A percentile compares a stretch with the other conserved stretches of the same genome.
Conservation (phyloP, 92 coral and sea anemone genomes). For the Diadumene lineata region DNA sequence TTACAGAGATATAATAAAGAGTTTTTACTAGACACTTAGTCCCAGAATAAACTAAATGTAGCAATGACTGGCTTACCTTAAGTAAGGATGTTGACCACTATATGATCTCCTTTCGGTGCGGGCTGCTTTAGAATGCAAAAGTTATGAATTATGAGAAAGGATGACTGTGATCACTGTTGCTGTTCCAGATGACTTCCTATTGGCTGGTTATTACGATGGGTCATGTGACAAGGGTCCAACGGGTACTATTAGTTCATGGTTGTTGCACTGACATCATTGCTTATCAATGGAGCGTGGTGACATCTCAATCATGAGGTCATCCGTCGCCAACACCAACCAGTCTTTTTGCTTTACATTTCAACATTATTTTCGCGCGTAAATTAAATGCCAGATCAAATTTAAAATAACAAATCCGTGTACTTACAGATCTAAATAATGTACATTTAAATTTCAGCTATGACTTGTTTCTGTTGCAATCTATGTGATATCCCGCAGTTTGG, state of each 20-base stretch:
- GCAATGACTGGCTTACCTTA: conserved; percentile 61
- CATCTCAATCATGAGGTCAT: conserved; percentile 42
- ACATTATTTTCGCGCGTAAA: background rate
- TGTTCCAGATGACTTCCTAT: conserved; percentile 28
- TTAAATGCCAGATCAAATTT: background rate
- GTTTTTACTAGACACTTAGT: background rate
- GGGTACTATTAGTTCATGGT: conserved; percentile 50
- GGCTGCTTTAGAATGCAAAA: conserved; percentile 73
- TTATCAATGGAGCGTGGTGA: conserved; percentile 10
- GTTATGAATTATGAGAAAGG: conserved; percentile 87
- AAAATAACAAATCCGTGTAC: background rate
- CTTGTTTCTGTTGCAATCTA: too few relatives aligned
- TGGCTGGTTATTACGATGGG: conserved; percentile 40
- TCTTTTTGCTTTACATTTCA: background rate
- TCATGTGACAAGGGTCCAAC: conserved; percentile 27
- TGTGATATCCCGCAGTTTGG: background rate
- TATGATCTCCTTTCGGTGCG: conserved; percentile 60
- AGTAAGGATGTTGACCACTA: conserved; percentile 25
- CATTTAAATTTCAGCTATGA: too few relatives aligned
- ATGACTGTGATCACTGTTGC: conserved; percentile 57
- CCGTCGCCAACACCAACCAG: background rate
- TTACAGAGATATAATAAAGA: background rate
- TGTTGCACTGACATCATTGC: conserved; percentile 32
- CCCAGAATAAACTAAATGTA: background rate
- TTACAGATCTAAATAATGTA: background rate